Evolutionary conservation across 2,888 invertebrate species (phyloP).

Genomic region (Xanthorhoe designata): DNA sequence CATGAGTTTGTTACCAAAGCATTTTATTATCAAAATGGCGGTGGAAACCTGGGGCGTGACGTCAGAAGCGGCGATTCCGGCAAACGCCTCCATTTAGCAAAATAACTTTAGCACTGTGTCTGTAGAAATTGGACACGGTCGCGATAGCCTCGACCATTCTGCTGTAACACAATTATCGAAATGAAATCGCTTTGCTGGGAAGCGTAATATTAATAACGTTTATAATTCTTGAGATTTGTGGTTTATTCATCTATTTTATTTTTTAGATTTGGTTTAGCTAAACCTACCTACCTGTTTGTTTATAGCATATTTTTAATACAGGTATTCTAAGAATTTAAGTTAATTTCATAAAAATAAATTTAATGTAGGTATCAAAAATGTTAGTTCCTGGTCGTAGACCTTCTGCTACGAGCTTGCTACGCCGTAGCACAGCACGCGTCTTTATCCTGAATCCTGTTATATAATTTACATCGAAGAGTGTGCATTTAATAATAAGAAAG

Average conservation of each 20-base stretch:
- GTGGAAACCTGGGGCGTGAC: slow-evolving; percentile 62
- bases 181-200: slow-evolving; percentile 20
- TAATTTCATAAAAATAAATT: not conserved
- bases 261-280: too few relatives aligned
- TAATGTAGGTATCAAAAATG: slow-evolving; percentile 4
- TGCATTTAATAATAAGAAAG: not conserved
- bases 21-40: slow-evolving; percentile 72
- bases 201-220: slow-evolving; percentile 26
- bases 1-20: slow-evolving; percentile 44
- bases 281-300: too few relatives aligned
- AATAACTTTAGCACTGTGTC: slow-evolving; percentile 39
- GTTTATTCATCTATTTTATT: slow-evolving; percentile 2
- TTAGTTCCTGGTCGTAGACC: slow-evolving; percentile 43
- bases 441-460: slow-evolving; percentile 5
- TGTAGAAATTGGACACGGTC: slow-evolving; percentile 57
- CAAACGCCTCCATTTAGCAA: slow-evolving; percentile 48
- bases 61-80: slow-evolving; percentile 51
- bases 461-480: not conserved
- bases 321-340: too few relatives aligned
- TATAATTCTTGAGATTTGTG: slow-evolving; percentile 12
- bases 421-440: slow-evolving; percentile 48
- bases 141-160: slow-evolving; percentile 35
- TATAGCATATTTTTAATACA: too few relatives aligned
- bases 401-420: slow-evolving; percentile 48
- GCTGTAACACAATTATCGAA: slow-evolving; percentile 20